Conservation (phyloP, 2,797 vertebrate species). For the Macropus fuliginosus region DNA sequence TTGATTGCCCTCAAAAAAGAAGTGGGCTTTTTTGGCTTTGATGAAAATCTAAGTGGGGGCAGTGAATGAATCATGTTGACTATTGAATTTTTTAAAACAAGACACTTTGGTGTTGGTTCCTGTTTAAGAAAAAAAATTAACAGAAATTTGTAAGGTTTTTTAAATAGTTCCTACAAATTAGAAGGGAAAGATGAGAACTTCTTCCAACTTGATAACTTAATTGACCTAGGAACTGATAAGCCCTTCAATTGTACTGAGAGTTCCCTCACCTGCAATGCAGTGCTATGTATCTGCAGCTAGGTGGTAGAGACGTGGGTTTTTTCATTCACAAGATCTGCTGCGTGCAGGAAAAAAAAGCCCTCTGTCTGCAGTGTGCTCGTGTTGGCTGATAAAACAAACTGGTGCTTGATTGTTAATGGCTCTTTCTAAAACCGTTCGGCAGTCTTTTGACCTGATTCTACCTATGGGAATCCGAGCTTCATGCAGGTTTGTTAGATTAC, state of each 20-base stretch:
- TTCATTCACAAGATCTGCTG: constrained; percentile 76
- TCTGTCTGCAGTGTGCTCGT: constrained; percentile 55
- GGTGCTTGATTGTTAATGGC: constrained; percentile 79
- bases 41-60: background rate
- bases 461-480: constrained; percentile 86
- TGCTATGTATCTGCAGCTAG: constrained; percentile 89
- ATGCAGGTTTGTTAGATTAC: constrained; percentile 80
- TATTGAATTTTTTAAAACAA: background rate
- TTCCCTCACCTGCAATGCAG: constrained; percentile 94
- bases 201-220: background rate
- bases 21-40: background rate
- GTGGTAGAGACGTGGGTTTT: constrained; percentile 82
- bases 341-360: constrained; percentile 57
- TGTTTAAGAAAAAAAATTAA: background rate
- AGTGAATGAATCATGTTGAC: background rate
- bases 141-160: background rate
- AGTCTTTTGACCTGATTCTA: constrained; percentile 66
- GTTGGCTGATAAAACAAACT: background rate
- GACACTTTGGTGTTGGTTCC: background rate
- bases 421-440: constrained; percentile 76
- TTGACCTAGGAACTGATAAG: background rate
- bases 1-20: background rate
- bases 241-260: constrained; percentile 74
- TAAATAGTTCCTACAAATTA: background rate
- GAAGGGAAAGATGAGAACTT: background rate